Conservation (phyloP, 2,888 invertebrate genomes). For the Opisthograptis luteolata region DNA sequence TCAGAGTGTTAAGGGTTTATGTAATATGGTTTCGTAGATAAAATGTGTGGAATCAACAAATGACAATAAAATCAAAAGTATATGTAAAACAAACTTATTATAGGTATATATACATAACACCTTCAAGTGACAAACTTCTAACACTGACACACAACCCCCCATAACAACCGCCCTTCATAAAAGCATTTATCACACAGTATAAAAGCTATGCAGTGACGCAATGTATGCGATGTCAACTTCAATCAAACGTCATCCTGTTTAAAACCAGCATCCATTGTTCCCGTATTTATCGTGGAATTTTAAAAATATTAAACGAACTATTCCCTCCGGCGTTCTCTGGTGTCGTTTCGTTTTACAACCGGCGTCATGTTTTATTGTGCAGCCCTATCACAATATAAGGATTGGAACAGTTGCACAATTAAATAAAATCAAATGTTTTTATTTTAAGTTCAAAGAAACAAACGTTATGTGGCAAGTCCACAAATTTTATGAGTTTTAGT, state of each 20-base stretch:
- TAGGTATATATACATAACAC: too few relatives aligned
- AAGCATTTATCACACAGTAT: constrained; percentile 3
- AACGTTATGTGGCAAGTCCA: too few relatives aligned
- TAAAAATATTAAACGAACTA: constrained; percentile 20
- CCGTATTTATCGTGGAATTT: constrained; percentile 13
- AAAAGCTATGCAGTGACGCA: constrained; percentile 4
- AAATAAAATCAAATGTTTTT: too few relatives aligned
- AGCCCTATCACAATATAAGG: background rate
- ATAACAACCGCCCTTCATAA: constrained; percentile 27
- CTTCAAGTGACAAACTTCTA: background rate
- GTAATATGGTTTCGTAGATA: too few relatives aligned
- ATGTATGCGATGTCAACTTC: background rate
- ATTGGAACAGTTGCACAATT: background rate
- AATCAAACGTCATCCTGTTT: constrained; percentile 39
- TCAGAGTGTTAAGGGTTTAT: too few relatives aligned
- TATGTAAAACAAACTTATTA: too few relatives aligned
- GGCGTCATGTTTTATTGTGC: constrained; percentile 47
- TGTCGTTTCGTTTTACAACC: constrained; percentile 43
- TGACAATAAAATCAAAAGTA: too few relatives aligned
- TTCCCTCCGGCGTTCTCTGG: constrained; percentile 13
- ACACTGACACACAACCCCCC: constrained; percentile 24
- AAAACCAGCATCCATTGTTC: constrained; percentile 12
- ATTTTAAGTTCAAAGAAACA: too few relatives aligned
- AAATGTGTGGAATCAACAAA: too few relatives aligned
- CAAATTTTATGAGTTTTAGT: too few relatives aligned